Conservation (phyloP, 2,888 invertebrate genomes). For the Lamellibrachia columna region DNA sequence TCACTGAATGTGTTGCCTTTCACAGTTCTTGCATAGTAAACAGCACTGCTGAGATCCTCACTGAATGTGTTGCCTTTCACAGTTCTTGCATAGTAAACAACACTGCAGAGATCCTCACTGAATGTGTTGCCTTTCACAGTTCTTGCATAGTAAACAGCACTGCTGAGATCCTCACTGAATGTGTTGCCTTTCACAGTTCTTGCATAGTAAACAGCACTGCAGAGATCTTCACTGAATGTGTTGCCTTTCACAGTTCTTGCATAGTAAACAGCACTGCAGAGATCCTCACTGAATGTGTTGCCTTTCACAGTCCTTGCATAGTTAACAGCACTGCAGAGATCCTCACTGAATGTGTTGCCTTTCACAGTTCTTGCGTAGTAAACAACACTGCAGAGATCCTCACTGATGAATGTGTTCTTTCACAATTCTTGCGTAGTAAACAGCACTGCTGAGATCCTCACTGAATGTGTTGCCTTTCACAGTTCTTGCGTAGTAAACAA, state of each 20-base stretch:
- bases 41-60: no score
- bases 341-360: neutral
- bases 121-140: no score
- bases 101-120: neutral
- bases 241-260: no score
- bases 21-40: neutral
- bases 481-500: neutral
- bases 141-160: no score
- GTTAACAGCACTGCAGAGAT: neutral
- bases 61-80: no score
- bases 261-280: neutral
- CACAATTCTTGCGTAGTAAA: no score
- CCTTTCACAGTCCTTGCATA: no score
- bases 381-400: neutral
- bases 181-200: no score
- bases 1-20: neutral
- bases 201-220: no score
- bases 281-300: neutral
- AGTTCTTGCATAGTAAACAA: no score
- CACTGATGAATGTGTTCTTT: neutral
- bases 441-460: neutral
- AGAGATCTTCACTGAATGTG: neutral
- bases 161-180: no score
- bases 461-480: neutral
- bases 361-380: neutral